Conservation (phyloP, 2,113 vertebrate genomes). For the Oreotrochilus melanogaster region DNA sequence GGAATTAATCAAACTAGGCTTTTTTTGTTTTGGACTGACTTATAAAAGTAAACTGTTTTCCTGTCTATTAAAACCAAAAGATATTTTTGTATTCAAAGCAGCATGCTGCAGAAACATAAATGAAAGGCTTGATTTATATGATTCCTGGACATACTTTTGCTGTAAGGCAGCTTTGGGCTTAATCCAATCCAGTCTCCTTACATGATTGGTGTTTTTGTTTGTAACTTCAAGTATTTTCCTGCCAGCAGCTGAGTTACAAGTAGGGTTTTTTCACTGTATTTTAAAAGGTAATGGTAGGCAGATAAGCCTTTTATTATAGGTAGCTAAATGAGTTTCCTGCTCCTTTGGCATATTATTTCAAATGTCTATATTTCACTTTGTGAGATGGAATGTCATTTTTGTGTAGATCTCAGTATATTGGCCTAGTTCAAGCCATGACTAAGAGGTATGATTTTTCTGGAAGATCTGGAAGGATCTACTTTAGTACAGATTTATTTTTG, state of each 20-base stretch:
- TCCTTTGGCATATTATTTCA: background rate
- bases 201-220: background rate
- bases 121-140: background rate
- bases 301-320: background rate
- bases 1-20: constrained; percentile 22
- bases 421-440: background rate
- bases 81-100: constrained; percentile 15
- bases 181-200: background rate
- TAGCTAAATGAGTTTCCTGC: background rate
- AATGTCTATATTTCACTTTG: background rate
- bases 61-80: constrained; percentile 17
- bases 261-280: background rate
- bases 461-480: background rate
- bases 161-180: background rate
- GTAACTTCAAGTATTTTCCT: background rate
- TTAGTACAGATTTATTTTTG: fast-evolving
- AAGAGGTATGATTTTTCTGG: background rate
- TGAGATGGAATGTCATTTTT: background rate
- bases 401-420: background rate
- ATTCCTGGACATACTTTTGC: background rate
- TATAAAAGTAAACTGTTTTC: background rate
- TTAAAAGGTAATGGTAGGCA: background rate
- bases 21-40: background rate
- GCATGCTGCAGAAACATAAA: background rate
- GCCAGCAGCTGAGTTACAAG: background rate